Conservation (phyloP, 1,140 invertebrate species). For the Pachyrhynchus sulphureomaculatus region DNA sequence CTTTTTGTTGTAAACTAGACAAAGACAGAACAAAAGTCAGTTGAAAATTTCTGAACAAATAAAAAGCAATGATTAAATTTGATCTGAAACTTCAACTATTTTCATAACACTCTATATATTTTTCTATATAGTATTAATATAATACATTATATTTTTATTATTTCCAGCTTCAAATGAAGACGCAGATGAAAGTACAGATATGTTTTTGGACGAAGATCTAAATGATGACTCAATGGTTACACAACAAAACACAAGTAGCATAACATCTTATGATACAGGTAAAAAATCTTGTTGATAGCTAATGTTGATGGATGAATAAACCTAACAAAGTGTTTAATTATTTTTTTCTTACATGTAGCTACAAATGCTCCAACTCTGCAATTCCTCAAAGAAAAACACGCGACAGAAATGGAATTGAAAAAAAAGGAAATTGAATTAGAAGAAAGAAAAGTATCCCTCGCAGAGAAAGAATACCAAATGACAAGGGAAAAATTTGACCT, state of each 20-base stretch:
- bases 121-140: too few relatives aligned
- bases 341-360: too few relatives aligned
- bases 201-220: conserved; percentile 25
- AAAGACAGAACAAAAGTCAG: too few relatives aligned
- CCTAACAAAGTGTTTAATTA: too few relatives aligned
- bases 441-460: conserved; percentile 20
- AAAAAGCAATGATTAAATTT: too few relatives aligned
- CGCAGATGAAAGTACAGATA: conserved; percentile 20
- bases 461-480: conserved; percentile 32
- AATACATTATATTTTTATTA: too few relatives aligned
- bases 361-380: conserved; percentile 10
- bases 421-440: conserved; percentile 13
- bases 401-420: conserved; percentile 13
- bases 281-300: too few relatives aligned
- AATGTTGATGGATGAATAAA: too few relatives aligned
- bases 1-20: too few relatives aligned
- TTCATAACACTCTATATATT: too few relatives aligned
- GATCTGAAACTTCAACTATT: too few relatives aligned
- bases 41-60: too few relatives aligned
- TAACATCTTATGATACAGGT: conserved; percentile 18
- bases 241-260: background rate
- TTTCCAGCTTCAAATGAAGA: conserved; percentile 27
- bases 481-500: conserved; percentile 25
- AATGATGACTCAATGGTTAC: conserved; percentile 10
- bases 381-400: conserved; percentile 28